Percentiles rank a stretch among this genome's conserved stretches.
Conservation (phyloP, 2,888 invertebrate genomes). For the Hipparchia semele region DNA sequence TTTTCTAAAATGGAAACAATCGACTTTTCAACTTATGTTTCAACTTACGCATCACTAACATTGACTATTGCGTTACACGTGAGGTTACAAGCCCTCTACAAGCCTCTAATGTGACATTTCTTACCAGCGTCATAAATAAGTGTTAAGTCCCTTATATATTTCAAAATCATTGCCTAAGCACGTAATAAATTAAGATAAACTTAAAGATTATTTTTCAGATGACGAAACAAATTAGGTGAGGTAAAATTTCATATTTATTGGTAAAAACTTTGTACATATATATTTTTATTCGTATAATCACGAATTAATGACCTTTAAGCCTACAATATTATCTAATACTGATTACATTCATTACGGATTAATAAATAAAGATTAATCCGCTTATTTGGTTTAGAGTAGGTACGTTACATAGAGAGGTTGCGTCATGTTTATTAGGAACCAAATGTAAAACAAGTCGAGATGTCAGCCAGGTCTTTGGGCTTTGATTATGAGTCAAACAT, state of each 20-base stretch:
- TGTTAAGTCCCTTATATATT: slow-evolving; percentile 23
- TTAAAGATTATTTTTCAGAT: slow-evolving; percentile 5
- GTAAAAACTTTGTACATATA: background rate
- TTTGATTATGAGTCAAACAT: slow-evolving; percentile 66
- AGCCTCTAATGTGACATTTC: slow-evolving; percentile 32
- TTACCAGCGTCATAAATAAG: slow-evolving; percentile 35
- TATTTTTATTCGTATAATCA: slow-evolving; percentile 2
- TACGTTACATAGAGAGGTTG: slow-evolving; percentile 10
- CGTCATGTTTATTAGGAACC: slow-evolving; percentile 28
- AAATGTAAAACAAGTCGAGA: slow-evolving; percentile 32
- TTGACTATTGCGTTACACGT: slow-evolving; percentile 33
- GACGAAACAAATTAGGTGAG: background rate
- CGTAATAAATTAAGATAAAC: slow-evolving; percentile 25
- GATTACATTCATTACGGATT: slow-evolving; percentile 4
- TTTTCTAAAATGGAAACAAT: background rate
- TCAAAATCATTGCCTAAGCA: slow-evolving; percentile 21
- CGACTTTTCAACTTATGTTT: background rate
- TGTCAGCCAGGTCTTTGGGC: slow-evolving; percentile 35
- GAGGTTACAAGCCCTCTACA: slow-evolving; percentile 1
- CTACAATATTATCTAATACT: background rate
- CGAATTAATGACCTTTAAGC: background rate
- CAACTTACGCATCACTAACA: slow-evolving; percentile 5
- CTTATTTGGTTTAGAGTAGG: slow-evolving; percentile 6
- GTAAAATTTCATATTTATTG: background rate
- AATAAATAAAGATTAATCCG: slow-evolving; percentile 22